Evolutionary conservation across 1,140 invertebrate species (phyloP), one percentile per base, ranked within the genome.

Genomic region (Neodiprion fabricii): DNA sequence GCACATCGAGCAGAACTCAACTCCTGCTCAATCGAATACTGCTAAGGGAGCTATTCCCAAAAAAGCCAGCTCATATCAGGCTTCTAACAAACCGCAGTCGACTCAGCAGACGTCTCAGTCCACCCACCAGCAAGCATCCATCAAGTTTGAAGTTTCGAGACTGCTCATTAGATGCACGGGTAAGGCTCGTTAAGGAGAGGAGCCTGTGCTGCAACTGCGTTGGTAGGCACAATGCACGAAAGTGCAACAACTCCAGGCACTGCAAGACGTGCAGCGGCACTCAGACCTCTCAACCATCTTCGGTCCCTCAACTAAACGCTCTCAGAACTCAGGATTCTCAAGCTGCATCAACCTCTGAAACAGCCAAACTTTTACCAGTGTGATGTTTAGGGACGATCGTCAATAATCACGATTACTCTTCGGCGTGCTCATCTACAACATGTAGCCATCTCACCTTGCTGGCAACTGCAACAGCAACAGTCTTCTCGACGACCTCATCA

Each of bases 141-240:
- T 17, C 17, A 17, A 17, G 17, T 21, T 21, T 21, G 10, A 53
- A 53, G 50, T 53, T 53, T 53, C 50, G 50, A 53, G 50, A 53
- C 50, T 11, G n/a, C 50, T 48, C 71, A 23, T n/a, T 50, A 2
- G 2, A 40, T 5, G 47, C 47, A 9, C 48, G 71, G 5, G 3
- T 72, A 1, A 72, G 49, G 23, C 12, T 23, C 21, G 71, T 72
- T 10, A 72, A 72, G 48, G 48, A 50, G 17, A 21, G 48, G 28
- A 40, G 50, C 53, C 48, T 72, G 48, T 72, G 71, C 48, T 50
- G 48, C 21, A 72, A 72, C 10, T 72, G 1, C 48, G 4, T 72
- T 10, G 50, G 50, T 53, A 53, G 50, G 50, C 50, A 53, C 50
- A 53, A 53, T 53, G 50, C n/a, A n/a, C 50, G 50, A 10, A 53